A percentile compares a stretch with the other conserved stretches of the same genome.
phyloP scores from a whole-genome alignment of 92 coral and sea anemone genomes.

The Porites evermanni region DNA sequence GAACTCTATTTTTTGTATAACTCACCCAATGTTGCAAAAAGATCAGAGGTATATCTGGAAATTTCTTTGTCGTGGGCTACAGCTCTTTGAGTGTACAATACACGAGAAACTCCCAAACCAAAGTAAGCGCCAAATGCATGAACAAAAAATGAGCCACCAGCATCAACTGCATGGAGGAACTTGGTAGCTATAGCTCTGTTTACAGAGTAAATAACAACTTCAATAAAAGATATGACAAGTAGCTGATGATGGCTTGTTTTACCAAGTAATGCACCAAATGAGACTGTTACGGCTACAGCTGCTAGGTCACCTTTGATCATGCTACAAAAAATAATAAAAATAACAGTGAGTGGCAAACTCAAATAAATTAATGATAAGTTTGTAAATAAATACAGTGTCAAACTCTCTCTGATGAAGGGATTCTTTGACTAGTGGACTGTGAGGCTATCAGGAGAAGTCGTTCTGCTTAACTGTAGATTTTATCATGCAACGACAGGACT shows the following conservation, averaged over 20 bases:
- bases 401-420: too few relatives aligned
- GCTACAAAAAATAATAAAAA: conserved; percentile 30
- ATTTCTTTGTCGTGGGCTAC: conserved; percentile 94
- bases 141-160: conserved; percentile 85
- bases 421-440: too few relatives aligned
- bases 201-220: conserved; percentile 80
- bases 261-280: conserved; percentile 95
- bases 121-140: conserved; percentile 92
- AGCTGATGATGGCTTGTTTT: conserved; percentile 91
- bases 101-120: conserved; percentile 84
- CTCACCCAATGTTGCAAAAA: conserved; percentile 88
- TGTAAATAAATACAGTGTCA: not conserved
- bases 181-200: conserved; percentile 79
- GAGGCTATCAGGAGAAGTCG: too few relatives aligned
- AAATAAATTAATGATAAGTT: not conserved
- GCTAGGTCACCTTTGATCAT: conserved; percentile 91
- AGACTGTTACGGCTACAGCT: conserved; percentile 77
- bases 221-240: conserved; percentile 77
- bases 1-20: not conserved
- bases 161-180: conserved; percentile 86
- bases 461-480: too few relatives aligned
- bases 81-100: conserved; percentile 70
- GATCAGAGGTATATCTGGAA: conserved; percentile 92
- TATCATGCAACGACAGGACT: too few relatives aligned
- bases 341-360: not conserved